Evolutionary conservation across 2,113 vertebrate genomes (phyloP), one percentile per base, ranked within the genome.

Genomic region (Petroica traversi): DNA sequence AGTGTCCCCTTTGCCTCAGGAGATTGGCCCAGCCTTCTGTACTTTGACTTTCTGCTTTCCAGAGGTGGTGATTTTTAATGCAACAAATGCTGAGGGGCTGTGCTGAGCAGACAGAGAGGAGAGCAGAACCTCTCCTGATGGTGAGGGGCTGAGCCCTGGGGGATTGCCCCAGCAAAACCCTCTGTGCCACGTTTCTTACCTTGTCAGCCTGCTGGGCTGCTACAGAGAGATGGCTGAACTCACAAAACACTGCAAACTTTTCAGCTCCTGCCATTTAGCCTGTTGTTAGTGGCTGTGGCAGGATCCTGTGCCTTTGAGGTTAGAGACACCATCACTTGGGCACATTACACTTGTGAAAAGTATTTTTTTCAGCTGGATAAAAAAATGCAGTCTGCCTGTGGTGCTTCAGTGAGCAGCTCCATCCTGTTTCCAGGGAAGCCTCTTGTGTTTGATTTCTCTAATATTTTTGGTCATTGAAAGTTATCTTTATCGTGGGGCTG

Each of bases 81-180:
- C 29, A 38, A 1, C 23, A 5, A 18, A 4, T 1, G 14, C 14
- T 5, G 23, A 34, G 36, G 18, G 45, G 31, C 45, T 61, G n/a
- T 48, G 59, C 58, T 40, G 72, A 43, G 49, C 28, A 13, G 29
- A 79, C 6, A n/a, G 58, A 19, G 58, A 38, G 58, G 52, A 20
- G 26, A n/a, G 19, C 41, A 45, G 78, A 89, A 76, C n/a, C 19
- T 68, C 16, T 38, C 29, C 54, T 0, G 0, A 0, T 0, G 1
- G 41, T 1, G 26, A 45, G 51, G n/a, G 62, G 33, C 14, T 9
- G 8, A 34, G 61, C 61, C 4, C 24, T 5, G 41, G 5, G 34
- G 22, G 4, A 8, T 76, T 28, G 17, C 41, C 59, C 19, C 43
- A 14, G 29, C 34, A 76, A 49, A 90, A 9, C 76, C 29, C 33